Conservation (phyloP, 2,797 vertebrate species). For the Spinibarbus caldwelli region DNA sequence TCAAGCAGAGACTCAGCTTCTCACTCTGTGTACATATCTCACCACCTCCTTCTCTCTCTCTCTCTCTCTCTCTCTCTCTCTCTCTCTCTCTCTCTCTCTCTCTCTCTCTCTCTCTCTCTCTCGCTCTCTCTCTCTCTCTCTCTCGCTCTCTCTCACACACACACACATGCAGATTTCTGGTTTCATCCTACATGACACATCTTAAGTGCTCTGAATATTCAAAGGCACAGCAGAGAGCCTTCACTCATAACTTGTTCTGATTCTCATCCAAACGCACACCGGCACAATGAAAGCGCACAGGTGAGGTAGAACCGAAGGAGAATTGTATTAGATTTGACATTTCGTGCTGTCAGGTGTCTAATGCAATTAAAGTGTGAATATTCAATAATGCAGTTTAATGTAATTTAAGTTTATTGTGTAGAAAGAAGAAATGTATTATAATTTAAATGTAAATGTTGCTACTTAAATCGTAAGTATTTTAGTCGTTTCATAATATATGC, state of each 20-base stretch:
- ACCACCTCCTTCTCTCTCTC: conserved; percentile 19
- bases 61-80: too few species aligned
- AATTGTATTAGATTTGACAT: background rate
- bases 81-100: too few species aligned
- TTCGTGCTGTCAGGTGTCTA: conserved; percentile 5
- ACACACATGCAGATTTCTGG: conserved; percentile 12
- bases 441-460: background rate
- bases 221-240: conserved; percentile 16
- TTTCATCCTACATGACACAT: conserved; percentile 48
- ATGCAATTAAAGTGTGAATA: background rate
- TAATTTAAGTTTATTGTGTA: background rate
- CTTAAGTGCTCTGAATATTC: conserved; percentile 52
- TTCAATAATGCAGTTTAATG: background rate
- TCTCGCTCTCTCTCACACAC: too few species aligned
- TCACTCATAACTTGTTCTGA: conserved; percentile 42
- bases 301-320: conserved; percentile 4
- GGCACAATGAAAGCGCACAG: background rate
- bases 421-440: background rate
- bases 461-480: background rate
- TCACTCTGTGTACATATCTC: conserved; percentile 64
- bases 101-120: too few species aligned
- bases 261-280: conserved; percentile 5
- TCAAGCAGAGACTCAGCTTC: conserved; percentile 62
- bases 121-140: too few species aligned
- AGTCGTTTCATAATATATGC: background rate